A percentile compares a stretch with the other conserved stretches of the same genome.
phyloP scores from a whole-genome alignment of 2,888 invertebrate species.

The Plemyria rubiginata region DNA sequence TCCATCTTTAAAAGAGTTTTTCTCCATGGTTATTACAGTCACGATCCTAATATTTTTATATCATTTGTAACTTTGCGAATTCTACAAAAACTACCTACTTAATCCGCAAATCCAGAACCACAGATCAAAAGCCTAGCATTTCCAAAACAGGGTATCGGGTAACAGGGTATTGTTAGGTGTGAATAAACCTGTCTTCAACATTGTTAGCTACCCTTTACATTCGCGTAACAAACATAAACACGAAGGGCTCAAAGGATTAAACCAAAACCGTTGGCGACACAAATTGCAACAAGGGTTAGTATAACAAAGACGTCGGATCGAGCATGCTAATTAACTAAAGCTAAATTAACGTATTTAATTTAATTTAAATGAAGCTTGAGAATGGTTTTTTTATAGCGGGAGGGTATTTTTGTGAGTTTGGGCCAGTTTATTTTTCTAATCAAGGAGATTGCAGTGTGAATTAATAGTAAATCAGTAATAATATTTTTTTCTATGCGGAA shows the following conservation, averaged over 20 bases:
- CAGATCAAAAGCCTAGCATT: background rate
- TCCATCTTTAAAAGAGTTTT: too few species aligned
- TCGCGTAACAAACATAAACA: constrained; percentile 19
- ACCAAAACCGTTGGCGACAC: constrained; percentile 24
- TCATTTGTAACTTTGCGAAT: too few species aligned
- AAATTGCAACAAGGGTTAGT: constrained; percentile 27
- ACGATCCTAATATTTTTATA: too few species aligned
- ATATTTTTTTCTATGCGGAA: too few species aligned
- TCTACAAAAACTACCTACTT: too few species aligned
- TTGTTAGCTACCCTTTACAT: constrained; percentile 10
- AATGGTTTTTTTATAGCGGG: background rate
- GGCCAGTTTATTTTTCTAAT: background rate
- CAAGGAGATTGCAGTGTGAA: too few species aligned
- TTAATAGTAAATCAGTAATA: background rate
- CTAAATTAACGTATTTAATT: constrained; percentile 18
- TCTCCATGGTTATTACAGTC: too few species aligned
- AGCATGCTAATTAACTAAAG: constrained; percentile 21
- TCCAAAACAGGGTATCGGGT: background rate
- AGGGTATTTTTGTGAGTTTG: background rate
- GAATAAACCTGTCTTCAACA: background rate
- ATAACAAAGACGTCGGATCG: constrained; percentile 24
- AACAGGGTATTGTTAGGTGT: background rate
- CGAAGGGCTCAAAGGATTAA: constrained; percentile 28
- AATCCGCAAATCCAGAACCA: background rate
- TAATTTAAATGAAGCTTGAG: background rate